Conservation (phyloP, 92 coral and sea anemone species). For the Porites rus region DNA sequence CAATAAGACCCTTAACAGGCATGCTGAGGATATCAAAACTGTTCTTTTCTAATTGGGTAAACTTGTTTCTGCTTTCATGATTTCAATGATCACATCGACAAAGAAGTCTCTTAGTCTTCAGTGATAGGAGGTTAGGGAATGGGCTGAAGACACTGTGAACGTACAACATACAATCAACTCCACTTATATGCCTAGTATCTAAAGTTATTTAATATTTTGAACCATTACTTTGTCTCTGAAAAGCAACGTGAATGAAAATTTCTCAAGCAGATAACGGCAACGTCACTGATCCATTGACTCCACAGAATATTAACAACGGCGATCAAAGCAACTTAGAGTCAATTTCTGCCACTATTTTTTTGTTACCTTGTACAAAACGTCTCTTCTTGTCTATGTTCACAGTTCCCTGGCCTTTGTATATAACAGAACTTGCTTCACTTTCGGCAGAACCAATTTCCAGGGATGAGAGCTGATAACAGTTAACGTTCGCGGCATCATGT, state of each 20-base stretch:
- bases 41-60: constrained; percentile 10
- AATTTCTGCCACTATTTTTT: neutral
- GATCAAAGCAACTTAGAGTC: neutral
- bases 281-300: neutral
- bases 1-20: neutral
- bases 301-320: neutral
- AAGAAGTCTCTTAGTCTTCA: neutral
- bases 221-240: neutral
- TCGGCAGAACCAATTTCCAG: neutral
- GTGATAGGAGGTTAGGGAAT: too few species aligned
- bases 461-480: neutral
- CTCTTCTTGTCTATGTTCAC: neutral
- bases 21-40: constrained; percentile 28
- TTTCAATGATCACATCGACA: neutral
- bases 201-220: neutral
- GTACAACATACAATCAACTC: too few species aligned
- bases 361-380: neutral
- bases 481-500: neutral
- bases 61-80: neutral
- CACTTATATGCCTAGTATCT: too few species aligned
- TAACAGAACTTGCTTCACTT: neutral
- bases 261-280: neutral
- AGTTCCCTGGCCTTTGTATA: neutral
- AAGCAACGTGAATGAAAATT: neutral
- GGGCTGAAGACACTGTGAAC: too few species aligned